phyloP scores from a whole-genome alignment of 1,140 invertebrate species.

The Lasioglossum albipes region DNA sequence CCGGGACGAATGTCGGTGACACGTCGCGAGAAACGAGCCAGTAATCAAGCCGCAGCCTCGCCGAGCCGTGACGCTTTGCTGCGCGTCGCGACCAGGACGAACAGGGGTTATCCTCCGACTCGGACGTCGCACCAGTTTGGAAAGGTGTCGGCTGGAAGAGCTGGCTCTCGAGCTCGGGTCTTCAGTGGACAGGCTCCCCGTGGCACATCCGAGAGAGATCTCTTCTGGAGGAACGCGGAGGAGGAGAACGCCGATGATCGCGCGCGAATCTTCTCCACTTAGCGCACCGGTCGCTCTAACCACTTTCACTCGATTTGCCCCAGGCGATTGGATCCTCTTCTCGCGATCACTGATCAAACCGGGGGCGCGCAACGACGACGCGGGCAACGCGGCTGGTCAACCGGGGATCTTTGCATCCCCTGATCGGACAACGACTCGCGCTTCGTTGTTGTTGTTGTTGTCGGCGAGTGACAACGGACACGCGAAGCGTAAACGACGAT shows the following conservation, averaged over 20 bases:
- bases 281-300: background rate
- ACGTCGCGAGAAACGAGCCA: conserved; percentile 45
- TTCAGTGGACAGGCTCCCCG: conserved; percentile 1
- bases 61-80: background rate
- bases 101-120: no score
- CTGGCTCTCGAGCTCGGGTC: background rate
- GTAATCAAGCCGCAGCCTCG: conserved; percentile 27
- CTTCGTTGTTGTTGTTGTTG: no score
- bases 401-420: no score
- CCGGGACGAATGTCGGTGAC: conserved; percentile 60
- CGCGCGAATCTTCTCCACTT: background rate
- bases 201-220: background rate
- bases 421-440: no score
- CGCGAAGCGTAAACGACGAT: no score
- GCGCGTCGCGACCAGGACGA: background rate
- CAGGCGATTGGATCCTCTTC: background rate
- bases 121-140: no score
- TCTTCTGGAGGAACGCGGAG: background rate
- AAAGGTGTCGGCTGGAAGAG: no score
- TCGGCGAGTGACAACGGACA: no score
- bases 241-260: background rate
- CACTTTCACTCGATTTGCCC: background rate
- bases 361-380: background rate
- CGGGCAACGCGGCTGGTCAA: background rate
- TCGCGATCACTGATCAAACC: background rate